Conservation (phyloP, 2,888 invertebrate species). For the Lamellibrachia columna region DNA sequence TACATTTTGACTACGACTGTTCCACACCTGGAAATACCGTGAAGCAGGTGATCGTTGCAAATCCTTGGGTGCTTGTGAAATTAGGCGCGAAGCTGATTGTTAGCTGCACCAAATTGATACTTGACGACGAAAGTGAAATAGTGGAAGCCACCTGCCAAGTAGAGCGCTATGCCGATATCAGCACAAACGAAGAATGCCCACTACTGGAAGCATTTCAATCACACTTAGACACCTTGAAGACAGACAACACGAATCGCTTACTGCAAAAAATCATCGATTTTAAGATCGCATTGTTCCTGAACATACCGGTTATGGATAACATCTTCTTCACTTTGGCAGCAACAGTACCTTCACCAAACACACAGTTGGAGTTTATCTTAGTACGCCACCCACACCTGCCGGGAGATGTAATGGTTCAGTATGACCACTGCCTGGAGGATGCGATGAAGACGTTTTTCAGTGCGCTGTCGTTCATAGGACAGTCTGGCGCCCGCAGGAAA, state of each 20-base stretch:
- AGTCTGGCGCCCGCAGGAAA: neutral
- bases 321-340: neutral
- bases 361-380: neutral
- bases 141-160: neutral
- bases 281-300: neutral
- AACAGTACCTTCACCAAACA: neutral
- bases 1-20: neutral
- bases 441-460: neutral
- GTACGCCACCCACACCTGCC: neutral
- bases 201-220: neutral
- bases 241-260: neutral
- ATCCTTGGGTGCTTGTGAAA: neutral
- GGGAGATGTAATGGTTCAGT: neutral
- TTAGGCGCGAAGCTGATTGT: neutral
- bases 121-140: neutral
- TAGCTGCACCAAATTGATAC: neutral
- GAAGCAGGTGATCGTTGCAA: neutral
- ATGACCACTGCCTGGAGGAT: neutral
- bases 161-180: neutral
- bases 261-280: neutral
- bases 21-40: neutral
- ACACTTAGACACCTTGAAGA: neutral
- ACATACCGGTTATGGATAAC: neutral
- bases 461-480: neutral
- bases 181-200: neutral